Evolutionary conservation across 2,797 vertebrate genomes (phyloP).

Genomic region (Falco peregrinus): DNA sequence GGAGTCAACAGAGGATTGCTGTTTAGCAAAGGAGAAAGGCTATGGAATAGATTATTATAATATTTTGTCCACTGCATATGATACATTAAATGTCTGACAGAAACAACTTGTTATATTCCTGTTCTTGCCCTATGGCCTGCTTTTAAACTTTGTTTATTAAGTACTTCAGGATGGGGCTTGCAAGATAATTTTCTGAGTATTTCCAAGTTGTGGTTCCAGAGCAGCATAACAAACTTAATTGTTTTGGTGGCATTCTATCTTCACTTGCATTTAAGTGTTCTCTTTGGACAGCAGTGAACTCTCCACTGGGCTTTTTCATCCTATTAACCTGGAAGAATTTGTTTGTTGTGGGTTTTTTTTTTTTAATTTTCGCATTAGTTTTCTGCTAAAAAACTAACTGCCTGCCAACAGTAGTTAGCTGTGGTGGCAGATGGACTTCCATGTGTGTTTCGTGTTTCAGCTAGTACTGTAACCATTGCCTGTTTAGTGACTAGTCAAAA

Average conservation of each 20-base stretch:
- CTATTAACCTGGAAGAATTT: neutral
- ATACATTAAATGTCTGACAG: neutral
- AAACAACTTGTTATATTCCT: neutral
- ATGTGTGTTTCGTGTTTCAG: neutral
- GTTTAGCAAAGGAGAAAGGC: neutral
- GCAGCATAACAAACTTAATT: neutral
- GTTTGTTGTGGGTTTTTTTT: neutral
- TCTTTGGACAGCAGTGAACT: neutral
- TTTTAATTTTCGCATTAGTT: neutral
- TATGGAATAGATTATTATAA: neutral
- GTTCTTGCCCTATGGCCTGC: neutral
- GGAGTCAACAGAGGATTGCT: neutral
- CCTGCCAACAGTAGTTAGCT: neutral
- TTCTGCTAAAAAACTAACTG: neutral
- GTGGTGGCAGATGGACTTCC: neutral
- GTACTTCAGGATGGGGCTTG: conserved; percentile 8
- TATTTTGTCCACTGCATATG: neutral
- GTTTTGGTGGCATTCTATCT: neutral
- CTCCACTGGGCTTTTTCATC: neutral
- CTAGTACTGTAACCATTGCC: neutral
- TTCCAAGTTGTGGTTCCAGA: neutral
- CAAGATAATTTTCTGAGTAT: neutral
- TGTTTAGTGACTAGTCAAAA: neutral
- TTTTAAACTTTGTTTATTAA: neutral
- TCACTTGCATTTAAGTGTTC: neutral